These are phyloP conservation scores for Neosilurus mollespiculum DNA, from an alignment of 2,797 vertebrate species.

Conservation along the genomic window DNA sequence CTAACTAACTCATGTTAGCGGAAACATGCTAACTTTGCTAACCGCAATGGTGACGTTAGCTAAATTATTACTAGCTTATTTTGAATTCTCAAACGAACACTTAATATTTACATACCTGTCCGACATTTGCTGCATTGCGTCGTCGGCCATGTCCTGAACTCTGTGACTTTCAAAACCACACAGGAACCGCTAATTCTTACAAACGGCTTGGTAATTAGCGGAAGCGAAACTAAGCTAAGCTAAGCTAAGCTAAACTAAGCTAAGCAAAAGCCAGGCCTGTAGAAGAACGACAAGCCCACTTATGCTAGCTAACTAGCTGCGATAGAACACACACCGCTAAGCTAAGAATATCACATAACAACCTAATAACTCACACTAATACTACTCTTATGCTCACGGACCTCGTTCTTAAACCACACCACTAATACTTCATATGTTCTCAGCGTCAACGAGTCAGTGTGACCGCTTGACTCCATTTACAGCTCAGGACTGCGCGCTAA, in stretches of 20 bases:
- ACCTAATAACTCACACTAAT: background rate
- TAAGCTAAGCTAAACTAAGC: background rate
- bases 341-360: background rate
- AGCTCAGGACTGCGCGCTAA: slow-evolving; percentile 58
- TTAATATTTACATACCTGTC: slow-evolving; percentile 12
- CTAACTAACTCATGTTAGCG: no score
- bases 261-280: slow-evolving; percentile 10
- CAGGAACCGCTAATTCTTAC: background rate
- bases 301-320: background rate
- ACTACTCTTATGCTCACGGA: background rate
- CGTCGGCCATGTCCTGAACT: background rate
- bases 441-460: slow-evolving; percentile 45
- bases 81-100: background rate
- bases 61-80: background rate
- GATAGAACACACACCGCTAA: background rate
- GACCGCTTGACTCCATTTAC: slow-evolving; percentile 71
- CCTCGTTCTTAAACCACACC: slow-evolving; percentile 33
- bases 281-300: background rate
- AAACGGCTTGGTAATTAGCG: background rate
- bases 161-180: slow-evolving; percentile 1
- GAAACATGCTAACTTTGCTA: background rate
- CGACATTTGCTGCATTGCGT: slow-evolving; percentile 25
- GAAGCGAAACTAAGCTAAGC: background rate
- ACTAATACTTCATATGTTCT: slow-evolving; percentile 56
- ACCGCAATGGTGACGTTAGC: background rate